These are phyloP conservation scores for Hermetia illucens DNA, from an alignment of 1,140 invertebrate species.

Conservation along the genomic window DNA sequence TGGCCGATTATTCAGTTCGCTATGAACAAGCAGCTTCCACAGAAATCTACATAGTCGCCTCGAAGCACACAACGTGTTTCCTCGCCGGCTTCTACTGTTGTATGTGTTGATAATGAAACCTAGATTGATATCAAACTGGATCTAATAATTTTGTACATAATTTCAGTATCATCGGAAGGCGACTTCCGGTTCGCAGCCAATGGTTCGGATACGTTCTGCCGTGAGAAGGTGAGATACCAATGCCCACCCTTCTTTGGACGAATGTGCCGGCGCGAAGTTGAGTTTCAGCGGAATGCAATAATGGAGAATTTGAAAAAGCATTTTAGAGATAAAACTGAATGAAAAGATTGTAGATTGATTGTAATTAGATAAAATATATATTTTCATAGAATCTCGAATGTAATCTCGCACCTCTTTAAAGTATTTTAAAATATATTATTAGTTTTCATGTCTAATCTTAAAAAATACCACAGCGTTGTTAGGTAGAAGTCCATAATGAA, in stretches of 20 bases:
- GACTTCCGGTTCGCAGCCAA: slow-evolving; percentile 37
- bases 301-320: slow-evolving; percentile 40
- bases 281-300: slow-evolving; percentile 43
- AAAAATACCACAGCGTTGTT: too few relatives aligned
- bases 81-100: slow-evolving; percentile 40
- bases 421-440: too few relatives aligned
- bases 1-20: slow-evolving; percentile 42
- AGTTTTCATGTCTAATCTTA: too few relatives aligned
- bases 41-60: slow-evolving; percentile 41
- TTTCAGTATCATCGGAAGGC: slow-evolving; percentile 41
- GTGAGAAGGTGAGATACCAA: slow-evolving; percentile 44
- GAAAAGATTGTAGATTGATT: too few relatives aligned
- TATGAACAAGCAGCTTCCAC: slow-evolving; percentile 18
- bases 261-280: slow-evolving; percentile 42
- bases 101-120: slow-evolving; percentile 30
- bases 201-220: slow-evolving; percentile 35
- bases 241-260: slow-evolving; percentile 40
- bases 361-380: too few relatives aligned
- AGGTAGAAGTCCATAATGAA: too few relatives aligned
- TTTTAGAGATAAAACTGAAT: too few relatives aligned
- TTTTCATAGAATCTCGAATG: too few relatives aligned
- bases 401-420: too few relatives aligned
- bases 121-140: not conserved
- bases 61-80: slow-evolving; percentile 48
- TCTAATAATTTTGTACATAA: slow-evolving; percentile 8